A percentile compares a stretch with the other conserved stretches of the same genome.
Conservation (phyloP, 23 tunicate genomes). For the Clavelina lepadiformis region DNA sequence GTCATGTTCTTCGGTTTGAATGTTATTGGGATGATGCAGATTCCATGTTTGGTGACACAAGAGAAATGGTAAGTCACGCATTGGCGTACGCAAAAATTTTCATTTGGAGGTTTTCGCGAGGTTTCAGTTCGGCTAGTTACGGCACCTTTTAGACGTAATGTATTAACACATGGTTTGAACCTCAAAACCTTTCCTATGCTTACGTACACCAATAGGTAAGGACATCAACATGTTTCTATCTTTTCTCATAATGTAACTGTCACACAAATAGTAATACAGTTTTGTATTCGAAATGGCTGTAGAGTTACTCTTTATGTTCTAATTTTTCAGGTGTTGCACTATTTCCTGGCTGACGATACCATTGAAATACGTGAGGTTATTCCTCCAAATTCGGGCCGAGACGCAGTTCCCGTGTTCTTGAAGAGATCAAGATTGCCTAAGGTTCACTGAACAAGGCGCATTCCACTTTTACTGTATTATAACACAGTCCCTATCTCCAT, state of each 20-base stretch:
- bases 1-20: constrained; percentile 83
- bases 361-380: constrained; percentile 90
- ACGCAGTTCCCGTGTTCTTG: constrained; percentile 84
- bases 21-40: constrained; percentile 98
- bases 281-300: too few relatives aligned
- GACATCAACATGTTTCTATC: too few relatives aligned
- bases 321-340: constrained; percentile 63
- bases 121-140: too few relatives aligned
- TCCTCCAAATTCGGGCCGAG: constrained; percentile 89
- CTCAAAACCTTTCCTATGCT: too few relatives aligned
- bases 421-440: constrained; percentile 79
- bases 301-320: too few relatives aligned
- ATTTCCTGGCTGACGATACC: constrained; percentile 97
- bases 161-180: too few relatives aligned
- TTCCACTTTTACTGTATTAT: neutral
- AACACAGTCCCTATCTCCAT: neutral
- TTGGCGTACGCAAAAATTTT: too few relatives aligned
- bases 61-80: constrained; percentile 63
- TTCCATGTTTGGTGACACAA: constrained; percentile 88
- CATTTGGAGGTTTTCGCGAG: too few relatives aligned
- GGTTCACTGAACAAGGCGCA: constrained; percentile 28
- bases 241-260: too few relatives aligned
- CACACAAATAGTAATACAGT: too few relatives aligned
- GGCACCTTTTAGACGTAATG: too few relatives aligned
- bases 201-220: too few relatives aligned